A percentile compares a stretch with the other conserved stretches of the same genome.
Conservation (phyloP, 2,113 vertebrate species). For the Rhombomys opimus region DNA sequence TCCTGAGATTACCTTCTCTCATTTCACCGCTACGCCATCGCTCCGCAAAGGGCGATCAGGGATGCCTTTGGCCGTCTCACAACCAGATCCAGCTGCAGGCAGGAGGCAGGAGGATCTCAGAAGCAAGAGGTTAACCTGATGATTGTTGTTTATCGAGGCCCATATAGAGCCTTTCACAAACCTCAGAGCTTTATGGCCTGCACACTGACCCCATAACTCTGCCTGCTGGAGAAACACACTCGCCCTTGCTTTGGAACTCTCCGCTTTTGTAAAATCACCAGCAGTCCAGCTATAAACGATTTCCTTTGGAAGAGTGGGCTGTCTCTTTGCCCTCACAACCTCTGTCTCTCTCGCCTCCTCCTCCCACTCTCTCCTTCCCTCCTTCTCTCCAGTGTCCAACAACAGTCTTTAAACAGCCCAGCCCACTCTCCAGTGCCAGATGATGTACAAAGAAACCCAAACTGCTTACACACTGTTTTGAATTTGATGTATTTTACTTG, state of each 20-base stretch:
- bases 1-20: neutral
- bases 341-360: neutral
- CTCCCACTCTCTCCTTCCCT: neutral
- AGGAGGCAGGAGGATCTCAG: neutral
- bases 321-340: constrained; percentile 28
- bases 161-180: constrained; percentile 42
- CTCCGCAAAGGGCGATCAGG: neutral
- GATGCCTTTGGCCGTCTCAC: neutral
- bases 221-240: constrained; percentile 37
- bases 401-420: neutral
- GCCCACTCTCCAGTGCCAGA: neutral
- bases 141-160: constrained; percentile 68
- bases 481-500: neutral
- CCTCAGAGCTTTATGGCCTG: constrained; percentile 62
- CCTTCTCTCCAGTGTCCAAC: neutral
- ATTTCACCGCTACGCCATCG: constrained; percentile 34
- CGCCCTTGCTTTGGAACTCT: neutral
- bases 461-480: neutral
- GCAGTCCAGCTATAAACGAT: constrained; percentile 24
- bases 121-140: constrained; percentile 65
- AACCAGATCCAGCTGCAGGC: neutral
- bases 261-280: constrained; percentile 59
- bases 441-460: neutral
- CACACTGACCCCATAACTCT: constrained; percentile 61
- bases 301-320: constrained; percentile 37